Evolutionary conservation across 1,140 invertebrate species (phyloP).

Genomic region (Apolygus lucorum): DNA sequence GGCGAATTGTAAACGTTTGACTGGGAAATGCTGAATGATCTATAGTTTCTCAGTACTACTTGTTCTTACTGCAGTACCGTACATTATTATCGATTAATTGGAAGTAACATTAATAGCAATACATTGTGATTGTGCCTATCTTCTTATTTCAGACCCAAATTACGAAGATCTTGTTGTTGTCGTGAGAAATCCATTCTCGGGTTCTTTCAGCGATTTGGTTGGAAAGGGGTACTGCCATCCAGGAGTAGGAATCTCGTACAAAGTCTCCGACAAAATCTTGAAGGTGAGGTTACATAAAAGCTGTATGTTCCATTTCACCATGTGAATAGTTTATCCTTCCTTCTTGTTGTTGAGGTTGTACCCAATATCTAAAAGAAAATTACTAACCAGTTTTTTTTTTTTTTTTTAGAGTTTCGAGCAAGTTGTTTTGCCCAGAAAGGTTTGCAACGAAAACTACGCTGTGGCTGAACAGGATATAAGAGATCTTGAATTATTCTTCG

Average conservation of each 20-base stretch:
- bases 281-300: no score
- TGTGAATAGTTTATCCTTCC: not conserved
- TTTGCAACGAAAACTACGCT: not conserved
- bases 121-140: no score
- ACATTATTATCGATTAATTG: no score
- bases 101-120: no score
- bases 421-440: not conserved
- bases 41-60: no score
- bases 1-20: no score
- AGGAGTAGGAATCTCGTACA: constrained; percentile 13
- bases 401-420: constrained; percentile 6
- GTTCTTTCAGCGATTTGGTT: not conserved
- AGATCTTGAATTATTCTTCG: constrained; percentile 5
- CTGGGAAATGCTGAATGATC: no score
- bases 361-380: no score
- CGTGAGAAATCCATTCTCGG: not conserved
- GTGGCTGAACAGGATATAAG: constrained; percentile 5
- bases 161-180: constrained; percentile 10
- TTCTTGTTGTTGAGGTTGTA: no score
- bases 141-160: not conserved
- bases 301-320: no score
- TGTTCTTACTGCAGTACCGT: no score
- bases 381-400: constrained; percentile 4
- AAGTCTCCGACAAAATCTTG: not conserved
- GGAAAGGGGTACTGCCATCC: constrained; percentile 17